Base-by-base conservation (phyloP, 2,888 invertebrate species). In the Meteorus cinctellus region DNA sequence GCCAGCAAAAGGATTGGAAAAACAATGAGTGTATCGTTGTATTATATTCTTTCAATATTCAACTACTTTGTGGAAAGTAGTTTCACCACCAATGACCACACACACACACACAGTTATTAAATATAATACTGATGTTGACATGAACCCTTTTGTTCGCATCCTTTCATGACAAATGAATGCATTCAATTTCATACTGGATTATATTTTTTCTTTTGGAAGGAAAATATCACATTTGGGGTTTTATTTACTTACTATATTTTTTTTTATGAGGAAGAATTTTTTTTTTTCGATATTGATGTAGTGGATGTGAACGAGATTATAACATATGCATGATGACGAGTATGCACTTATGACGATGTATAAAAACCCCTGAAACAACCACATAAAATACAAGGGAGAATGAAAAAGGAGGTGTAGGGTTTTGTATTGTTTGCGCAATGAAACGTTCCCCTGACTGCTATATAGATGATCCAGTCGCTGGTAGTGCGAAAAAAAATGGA, bases 1-100 rank as follows among this genome's bases (percentile, higher is more conserved):
- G 80, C 78, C 78, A 51, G 78, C 77, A 73, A 83, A 87, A 85
- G 85, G 85, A 83, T 86, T 84, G 65, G 62, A 73, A 41, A 68
- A 71, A 72, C 72, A 73, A 55, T 48, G 63, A 62, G 66, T 45
- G 65, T 29, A 65, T 29, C 4, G 48, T 72, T 73, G 77, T 68
- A 72, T 36, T 34, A 63, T 19, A 31, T 34, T 16, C 27, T 29
- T 68, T 51, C 55, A 27, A 55, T 66, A 73, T 63, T 68, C 45
- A 29, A 36, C 51, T 27, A 14, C 19, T 72, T 69, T 73, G 68
- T 55, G 36, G 62, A 76, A 73, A 73, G 36, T 55, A 5, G n/a
- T 36, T 31, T 62, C 24, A 31, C 51, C 41, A 36, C 74, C 41
- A 36, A 36, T 16, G 24, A 19, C 19, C 5, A 55, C 55, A 16